These are phyloP conservation scores for Branchinecta sandiegonensis DNA, from an alignment of 2,888 invertebrate species.

Conservation along the genomic window DNA sequence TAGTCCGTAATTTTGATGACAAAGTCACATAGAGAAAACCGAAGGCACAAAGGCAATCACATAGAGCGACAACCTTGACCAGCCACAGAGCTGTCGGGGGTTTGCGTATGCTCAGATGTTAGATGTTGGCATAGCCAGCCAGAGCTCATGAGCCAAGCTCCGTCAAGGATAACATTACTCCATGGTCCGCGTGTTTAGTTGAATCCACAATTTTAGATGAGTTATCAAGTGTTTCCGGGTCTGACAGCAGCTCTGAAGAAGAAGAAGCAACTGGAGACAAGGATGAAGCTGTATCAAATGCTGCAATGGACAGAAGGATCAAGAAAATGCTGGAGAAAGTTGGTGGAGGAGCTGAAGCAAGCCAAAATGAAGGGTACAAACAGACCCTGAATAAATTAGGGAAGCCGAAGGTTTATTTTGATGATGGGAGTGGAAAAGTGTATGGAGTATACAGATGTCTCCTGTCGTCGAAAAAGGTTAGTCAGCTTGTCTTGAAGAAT, in stretches of 20 bases:
- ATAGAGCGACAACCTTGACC: too few relatives aligned
- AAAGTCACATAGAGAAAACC: too few relatives aligned
- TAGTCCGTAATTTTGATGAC: too few relatives aligned
- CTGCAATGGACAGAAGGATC: slow-evolving; percentile 10
- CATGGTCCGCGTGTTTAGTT: not conserved
- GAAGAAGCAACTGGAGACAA: slow-evolving; percentile 24
- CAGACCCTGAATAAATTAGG: not conserved
- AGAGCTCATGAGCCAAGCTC: too few relatives aligned
- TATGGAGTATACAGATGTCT: slow-evolving; percentile 59
- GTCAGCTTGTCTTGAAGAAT: not conserved
- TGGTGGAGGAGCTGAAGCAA: not conserved
- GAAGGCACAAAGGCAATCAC: too few relatives aligned
- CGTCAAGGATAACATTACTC: not conserved
- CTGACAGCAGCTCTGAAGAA: slow-evolving; percentile 38
- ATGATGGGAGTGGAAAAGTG: slow-evolving; percentile 49
- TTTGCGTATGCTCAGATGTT: not conserved
- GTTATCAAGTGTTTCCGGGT: slow-evolving; percentile 50
- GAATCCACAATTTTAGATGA: slow-evolving; percentile 37
- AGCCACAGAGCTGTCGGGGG: too few relatives aligned
- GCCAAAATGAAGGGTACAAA: not conserved
- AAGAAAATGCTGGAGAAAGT: slow-evolving; percentile 21
- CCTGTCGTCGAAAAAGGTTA: slow-evolving; percentile 46
- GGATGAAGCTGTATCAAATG: not conserved
- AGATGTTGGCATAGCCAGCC: slow-evolving; percentile 12
- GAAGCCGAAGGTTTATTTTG: slow-evolving; percentile 56